phyloP scores from a whole-genome alignment of 2,797 vertebrate species.

The Myripristis jacobus region DNA sequence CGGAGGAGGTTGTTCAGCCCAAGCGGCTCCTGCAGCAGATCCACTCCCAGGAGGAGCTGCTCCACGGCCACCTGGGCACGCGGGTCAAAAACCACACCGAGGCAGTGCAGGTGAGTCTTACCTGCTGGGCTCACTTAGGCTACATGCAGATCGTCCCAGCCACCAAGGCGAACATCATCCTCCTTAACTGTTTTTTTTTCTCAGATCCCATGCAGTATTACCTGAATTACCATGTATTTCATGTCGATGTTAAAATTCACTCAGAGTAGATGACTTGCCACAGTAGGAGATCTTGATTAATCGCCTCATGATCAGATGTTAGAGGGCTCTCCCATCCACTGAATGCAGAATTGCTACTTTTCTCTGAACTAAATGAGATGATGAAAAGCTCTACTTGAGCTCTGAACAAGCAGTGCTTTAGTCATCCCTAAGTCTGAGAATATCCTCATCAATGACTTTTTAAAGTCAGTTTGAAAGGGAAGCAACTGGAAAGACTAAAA shows the following conservation, averaged over 20 bases:
- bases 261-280: background rate
- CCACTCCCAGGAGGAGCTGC: constrained; percentile 86
- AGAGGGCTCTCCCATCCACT: background rate
- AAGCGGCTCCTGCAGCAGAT: constrained; percentile 88
- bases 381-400: constrained; percentile 20
- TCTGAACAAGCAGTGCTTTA: constrained; percentile 2
- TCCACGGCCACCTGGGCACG: constrained; percentile 89
- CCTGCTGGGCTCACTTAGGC: background rate
- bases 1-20: constrained; percentile 87
- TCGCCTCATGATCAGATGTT: background rate
- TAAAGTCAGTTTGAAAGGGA: background rate
- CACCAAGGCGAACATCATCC: background rate
- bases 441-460: background rate
- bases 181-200: background rate
- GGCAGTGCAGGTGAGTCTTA: constrained; percentile 74
- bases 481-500: background rate
- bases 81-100: constrained; percentile 82
- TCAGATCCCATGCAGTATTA: background rate
- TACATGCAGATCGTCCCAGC: background rate
- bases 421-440: background rate
- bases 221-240: background rate
- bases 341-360: background rate
- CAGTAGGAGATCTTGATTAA: background rate
- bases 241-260: background rate
- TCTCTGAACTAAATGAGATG: constrained; percentile 15